A percentile compares a stretch with the other conserved stretches of the same genome.
These are phyloP conservation scores for Erinaceus europaeus DNA, from an alignment of 2,113 vertebrate genomes.

Conservation along the genomic window DNA sequence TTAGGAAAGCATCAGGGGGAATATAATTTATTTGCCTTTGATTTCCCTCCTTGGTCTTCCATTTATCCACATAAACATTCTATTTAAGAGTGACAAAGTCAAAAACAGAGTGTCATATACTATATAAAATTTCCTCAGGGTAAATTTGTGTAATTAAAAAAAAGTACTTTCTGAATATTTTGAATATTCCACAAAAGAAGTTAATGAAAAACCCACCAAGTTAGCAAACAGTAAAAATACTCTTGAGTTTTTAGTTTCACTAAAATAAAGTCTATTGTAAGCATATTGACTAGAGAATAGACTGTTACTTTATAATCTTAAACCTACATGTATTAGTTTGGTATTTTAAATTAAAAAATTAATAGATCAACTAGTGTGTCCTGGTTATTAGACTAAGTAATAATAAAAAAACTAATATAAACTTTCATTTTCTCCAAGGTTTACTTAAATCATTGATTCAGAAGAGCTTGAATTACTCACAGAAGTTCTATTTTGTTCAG, in stretches of 20 bases:
- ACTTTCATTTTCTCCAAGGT: constrained; percentile 51
- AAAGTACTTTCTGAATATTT: background rate
- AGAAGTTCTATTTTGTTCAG: constrained; percentile 64
- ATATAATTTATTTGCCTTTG: background rate
- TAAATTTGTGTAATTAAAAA: no score
- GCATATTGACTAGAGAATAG: background rate
- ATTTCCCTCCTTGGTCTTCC: background rate
- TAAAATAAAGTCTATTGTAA: constrained; percentile 21
- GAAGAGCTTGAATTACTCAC: constrained; percentile 61
- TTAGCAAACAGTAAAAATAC: background rate
- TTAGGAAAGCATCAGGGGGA: background rate
- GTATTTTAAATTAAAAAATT: constrained; percentile 23
- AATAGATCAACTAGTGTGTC: constrained; percentile 2
- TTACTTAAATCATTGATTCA: constrained; percentile 64
- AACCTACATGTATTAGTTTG: background rate
- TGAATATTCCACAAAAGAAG: background rate
- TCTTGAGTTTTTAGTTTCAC: background rate
- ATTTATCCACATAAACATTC: background rate
- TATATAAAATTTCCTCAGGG: background rate
- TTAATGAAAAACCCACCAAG: background rate
- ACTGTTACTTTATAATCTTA: background rate
- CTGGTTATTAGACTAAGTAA: constrained; percentile 42
- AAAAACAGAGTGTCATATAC: background rate
- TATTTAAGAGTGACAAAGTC: background rate
- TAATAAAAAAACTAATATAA: constrained; percentile 50